These are phyloP conservation scores for Myopa testacea DNA, from an alignment of 2,888 invertebrate genomes.

Conservation along the genomic window DNA sequence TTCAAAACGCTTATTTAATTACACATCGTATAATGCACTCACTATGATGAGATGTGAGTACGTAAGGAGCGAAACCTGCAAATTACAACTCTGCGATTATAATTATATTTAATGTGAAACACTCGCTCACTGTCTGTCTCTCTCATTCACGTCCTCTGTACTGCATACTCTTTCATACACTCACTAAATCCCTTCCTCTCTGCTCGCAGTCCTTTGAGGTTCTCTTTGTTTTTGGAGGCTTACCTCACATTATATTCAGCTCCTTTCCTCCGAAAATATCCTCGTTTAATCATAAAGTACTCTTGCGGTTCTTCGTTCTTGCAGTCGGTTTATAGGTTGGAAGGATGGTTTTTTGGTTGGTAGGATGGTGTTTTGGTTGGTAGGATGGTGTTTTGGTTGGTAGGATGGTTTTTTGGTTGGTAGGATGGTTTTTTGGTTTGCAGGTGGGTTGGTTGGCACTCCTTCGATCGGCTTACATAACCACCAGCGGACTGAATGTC, in stretches of 20 bases:
- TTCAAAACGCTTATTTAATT: too few relatives aligned
- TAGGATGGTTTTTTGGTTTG: too few relatives aligned
- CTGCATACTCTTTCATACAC: background rate
- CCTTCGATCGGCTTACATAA: background rate
- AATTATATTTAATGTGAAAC: slow-evolving; percentile 3
- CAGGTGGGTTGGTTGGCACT: background rate
- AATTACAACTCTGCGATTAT: slow-evolving; percentile 1
- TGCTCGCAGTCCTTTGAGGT: too few relatives aligned
- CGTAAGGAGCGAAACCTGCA: background rate
- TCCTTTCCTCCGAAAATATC: background rate
- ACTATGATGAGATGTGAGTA: background rate
- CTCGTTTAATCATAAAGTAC: slow-evolving; percentile 27
- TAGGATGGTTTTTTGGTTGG: too few relatives aligned
- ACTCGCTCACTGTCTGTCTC: background rate
- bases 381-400: too few relatives aligned
- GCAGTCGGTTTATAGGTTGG: too few relatives aligned
- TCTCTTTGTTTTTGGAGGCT: too few relatives aligned
- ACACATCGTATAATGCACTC: background rate
- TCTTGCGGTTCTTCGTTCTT: background rate
- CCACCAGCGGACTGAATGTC: background rate
- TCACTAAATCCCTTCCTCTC: too few relatives aligned
- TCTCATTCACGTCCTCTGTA: too few relatives aligned
- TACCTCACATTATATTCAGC: slow-evolving; percentile 1
- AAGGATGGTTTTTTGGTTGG: too few relatives aligned
- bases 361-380: too few relatives aligned